These are phyloP conservation scores for Theretra japonica DNA, from an alignment of 2,888 invertebrate genomes.

Conservation along the genomic window DNA sequence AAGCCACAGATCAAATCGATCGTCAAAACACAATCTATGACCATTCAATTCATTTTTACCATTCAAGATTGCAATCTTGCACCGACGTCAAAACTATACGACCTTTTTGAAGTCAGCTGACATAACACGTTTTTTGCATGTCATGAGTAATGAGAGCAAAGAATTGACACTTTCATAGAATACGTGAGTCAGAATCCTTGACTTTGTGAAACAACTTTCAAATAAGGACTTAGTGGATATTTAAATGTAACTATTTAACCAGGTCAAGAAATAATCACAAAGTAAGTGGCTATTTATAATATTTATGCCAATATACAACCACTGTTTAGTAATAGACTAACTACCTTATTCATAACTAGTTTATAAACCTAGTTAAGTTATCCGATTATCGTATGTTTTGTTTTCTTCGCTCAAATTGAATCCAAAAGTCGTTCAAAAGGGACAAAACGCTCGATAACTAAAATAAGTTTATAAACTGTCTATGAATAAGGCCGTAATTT, in stretches of 20 bases:
- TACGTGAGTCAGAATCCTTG: slow-evolving; percentile 7
- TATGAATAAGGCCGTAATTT: too few relatives aligned
- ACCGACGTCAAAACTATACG: neutral
- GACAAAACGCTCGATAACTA: too few relatives aligned
- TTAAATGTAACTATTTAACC: neutral
- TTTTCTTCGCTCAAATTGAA: too few relatives aligned
- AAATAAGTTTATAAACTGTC: too few relatives aligned
- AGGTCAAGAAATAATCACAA: slow-evolving; percentile 1
- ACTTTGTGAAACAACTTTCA: slow-evolving; percentile 9
- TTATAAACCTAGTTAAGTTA: too few relatives aligned
- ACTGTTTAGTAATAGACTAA: too few relatives aligned
- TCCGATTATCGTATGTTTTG: too few relatives aligned
- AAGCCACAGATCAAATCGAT: too few relatives aligned
- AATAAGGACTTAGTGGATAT: neutral
- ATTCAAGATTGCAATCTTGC: neutral
- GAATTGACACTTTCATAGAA: neutral
- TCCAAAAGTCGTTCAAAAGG: too few relatives aligned
- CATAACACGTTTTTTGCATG: neutral
- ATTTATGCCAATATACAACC: too few relatives aligned
- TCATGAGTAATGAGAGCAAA: neutral
- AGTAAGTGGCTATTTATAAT: neutral
- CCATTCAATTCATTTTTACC: neutral
- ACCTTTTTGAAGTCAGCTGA: neutral
- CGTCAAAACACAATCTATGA: too few relatives aligned
- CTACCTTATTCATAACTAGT: too few relatives aligned